Base-by-base conservation (phyloP, 2,113 vertebrate species). In the Enhydra lutris region DNA sequence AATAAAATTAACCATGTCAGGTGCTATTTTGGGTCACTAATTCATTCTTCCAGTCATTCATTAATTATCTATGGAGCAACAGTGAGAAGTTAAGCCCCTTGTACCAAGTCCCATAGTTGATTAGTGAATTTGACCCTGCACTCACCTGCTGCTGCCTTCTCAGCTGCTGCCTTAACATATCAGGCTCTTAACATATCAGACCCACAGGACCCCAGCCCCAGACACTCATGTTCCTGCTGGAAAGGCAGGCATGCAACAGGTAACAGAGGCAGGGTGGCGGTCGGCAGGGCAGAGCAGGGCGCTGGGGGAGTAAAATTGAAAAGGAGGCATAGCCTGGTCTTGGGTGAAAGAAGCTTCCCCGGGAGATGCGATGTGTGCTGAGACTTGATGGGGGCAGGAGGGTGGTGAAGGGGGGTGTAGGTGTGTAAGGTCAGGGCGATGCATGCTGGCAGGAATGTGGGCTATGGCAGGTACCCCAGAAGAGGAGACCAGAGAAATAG, bases 161-260 rank as follows among this genome's bases (percentile, higher is more conserved):
- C 36, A 29, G 4, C 7, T 23, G 31, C 47, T 3, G 0, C 73
- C n/a, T 57, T 45, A 23, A 4, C 3, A 1, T 10, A 63, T 39
- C 63, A 17, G 36, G 39, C 7, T 26, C 87, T 67, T n/a, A n/a
- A n/a, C n/a, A n/a, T n/a, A n/a, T n/a, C n/a, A 21, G 31, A 7
- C 78, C 71, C 0, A 0, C 0, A 7, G 10, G 4, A 42, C 9
- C 61, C 24, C 34, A 14, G 57, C n/a, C 6, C 31, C 55, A 36
- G 39, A 42, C 18, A 3, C 12, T 29, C 34, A 14, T 7, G 1
- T 34, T 26, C 76, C 31, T 18, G 7, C 7, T 39, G 85, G 34
- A 23, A 52, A 73, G 26, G 47, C 76, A 18, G 52, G 7, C 8
- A 0, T 6, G 18, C 26, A 31, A 3, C 13, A 34, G 31, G 34